Conservation (phyloP, 2,113 vertebrate species). For the Orycteropus afer region DNA sequence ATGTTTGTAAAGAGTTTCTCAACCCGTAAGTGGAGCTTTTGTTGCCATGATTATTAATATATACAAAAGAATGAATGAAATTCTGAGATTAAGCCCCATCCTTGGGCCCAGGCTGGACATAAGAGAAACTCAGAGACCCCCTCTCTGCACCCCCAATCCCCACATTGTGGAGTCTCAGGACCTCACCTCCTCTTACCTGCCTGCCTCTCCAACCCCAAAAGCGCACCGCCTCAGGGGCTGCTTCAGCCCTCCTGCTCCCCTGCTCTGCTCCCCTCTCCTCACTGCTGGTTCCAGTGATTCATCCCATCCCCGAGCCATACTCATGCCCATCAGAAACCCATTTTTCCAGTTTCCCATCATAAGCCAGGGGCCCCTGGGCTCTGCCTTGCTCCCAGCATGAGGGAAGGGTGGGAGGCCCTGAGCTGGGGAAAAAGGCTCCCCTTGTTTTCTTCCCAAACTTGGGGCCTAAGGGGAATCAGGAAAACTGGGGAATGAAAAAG, state of each 20-base stretch:
- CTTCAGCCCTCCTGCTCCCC: not conserved
- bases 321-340: slow-evolving; percentile 43
- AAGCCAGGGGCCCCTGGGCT: not conserved
- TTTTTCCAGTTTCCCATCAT: slow-evolving; percentile 39
- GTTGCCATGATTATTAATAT: accelerated
- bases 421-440: not conserved
- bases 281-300: not conserved
- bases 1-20: not conserved
- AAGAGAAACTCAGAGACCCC: not conserved
- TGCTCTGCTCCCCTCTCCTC: not conserved
- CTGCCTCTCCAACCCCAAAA: accelerated
- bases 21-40: not conserved
- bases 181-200: not conserved
- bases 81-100: not conserved
- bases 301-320: not conserved
- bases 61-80: not conserved
- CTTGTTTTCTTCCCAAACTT: not conserved
- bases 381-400: not conserved
- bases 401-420: not conserved
- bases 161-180: not conserved
- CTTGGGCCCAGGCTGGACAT: not conserved
- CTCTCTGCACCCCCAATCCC: not conserved
- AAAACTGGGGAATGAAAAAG: not conserved
- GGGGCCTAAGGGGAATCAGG: not conserved
- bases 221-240: not conserved